Evolutionary conservation across 2,113 vertebrate genomes (phyloP), one percentile per base, ranked within the genome.

Genomic region (Nymphicus hollandicus): DNA sequence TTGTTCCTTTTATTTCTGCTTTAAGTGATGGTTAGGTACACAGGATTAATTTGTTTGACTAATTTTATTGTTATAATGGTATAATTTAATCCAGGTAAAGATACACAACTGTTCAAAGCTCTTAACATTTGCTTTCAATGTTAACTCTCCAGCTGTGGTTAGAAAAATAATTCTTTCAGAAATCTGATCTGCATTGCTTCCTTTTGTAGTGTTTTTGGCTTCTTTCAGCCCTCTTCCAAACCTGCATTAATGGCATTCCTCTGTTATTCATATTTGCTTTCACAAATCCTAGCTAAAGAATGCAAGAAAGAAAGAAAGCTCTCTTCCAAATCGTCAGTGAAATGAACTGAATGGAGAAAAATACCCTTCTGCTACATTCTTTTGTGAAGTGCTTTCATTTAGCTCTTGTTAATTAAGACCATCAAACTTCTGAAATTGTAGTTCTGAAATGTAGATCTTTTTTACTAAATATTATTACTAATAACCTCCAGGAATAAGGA

Each of bases 101-200:
- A 96, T 39, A 96, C 65, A 86, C 72, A 95, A 94, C 55, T 68
- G 20, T 78, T 82, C 52, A 92, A 96, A 97, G 63, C 55, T 95
- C 97, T 97, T 89, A 96, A 95, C 47, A 78, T 97, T 97, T 97
- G 84, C 95, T 98, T 95, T 89, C 90, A 92, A 96, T 93, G 95
- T 95, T 97, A 97, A 95, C 73, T 97, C 83, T 95, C 74, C 93
- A 96, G 81, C 86, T 91, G 82, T 80, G 52, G 83, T 95, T 97
- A 97, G 91, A 97, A 97, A 97, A 97, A 96, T 92, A 97, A 97
- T 96, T 95, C 60, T 91, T 96, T 89, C 94, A 95, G 97, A 97
- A 97, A 97, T 95, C 73, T 95, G 95, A 97, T 97, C 88, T 85
- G 33, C 85, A 72, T 74, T 95, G 71, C 91, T 96, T 97, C 37